These are phyloP conservation scores for Rhabdomys dilectus DNA, from an alignment of 2,113 vertebrate genomes.

Conservation along the genomic window DNA sequence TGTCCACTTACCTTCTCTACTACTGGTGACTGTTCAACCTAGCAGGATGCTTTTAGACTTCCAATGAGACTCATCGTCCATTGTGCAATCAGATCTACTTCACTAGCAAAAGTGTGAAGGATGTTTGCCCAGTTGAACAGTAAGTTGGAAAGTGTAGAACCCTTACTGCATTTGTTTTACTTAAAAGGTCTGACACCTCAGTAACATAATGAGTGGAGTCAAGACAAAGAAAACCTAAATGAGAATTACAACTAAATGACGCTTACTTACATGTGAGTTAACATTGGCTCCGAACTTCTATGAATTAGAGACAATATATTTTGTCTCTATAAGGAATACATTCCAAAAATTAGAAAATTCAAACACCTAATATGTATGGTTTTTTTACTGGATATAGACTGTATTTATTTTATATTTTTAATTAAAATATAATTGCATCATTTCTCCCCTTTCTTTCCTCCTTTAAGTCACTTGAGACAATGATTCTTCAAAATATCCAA, in stretches of 20 bases:
- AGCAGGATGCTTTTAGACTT: not conserved
- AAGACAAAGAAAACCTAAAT: not conserved
- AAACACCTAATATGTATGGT: not conserved
- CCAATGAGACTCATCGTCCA: not conserved
- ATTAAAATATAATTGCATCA: not conserved
- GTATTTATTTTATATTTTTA: not conserved
- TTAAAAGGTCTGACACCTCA: not conserved
- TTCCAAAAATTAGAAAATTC: not conserved
- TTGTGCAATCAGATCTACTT: not conserved
- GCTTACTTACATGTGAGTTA: not conserved
- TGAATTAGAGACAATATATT: not conserved
- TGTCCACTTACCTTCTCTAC: not conserved
- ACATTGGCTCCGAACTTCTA: not conserved
- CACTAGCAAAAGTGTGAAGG: not conserved
- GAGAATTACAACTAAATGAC: not conserved
- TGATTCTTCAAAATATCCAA: not conserved
- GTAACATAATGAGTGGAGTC: not conserved
- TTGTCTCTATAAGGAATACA: not conserved
- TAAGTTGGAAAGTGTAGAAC: not conserved
- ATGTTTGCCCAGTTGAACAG: not conserved
- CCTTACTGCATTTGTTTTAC: not conserved
- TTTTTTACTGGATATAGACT: not conserved
- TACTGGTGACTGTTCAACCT: not conserved
- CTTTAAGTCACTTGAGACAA: not conserved
- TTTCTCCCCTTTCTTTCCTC: not conserved